Percentiles rank a stretch among this genome's conserved stretches.
phyloP scores from a whole-genome alignment of 2,888 invertebrate species.

The Baccha elongata region DNA sequence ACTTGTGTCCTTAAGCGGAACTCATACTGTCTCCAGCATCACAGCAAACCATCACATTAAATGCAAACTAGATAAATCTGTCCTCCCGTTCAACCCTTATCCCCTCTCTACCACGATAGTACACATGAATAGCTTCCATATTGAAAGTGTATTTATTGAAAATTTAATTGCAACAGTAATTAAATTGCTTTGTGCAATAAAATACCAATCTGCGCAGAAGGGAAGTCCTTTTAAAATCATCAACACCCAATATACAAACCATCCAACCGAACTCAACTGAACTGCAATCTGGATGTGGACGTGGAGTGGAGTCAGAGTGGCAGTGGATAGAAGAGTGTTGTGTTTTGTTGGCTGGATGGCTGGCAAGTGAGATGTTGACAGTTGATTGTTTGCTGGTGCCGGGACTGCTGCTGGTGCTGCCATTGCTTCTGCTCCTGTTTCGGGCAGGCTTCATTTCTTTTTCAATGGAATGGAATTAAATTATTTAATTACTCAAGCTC shows the following conservation, averaged over 20 bases:
- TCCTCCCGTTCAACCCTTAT: neutral
- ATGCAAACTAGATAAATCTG: conserved; percentile 19
- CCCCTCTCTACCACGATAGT: neutral
- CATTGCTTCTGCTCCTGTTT: conserved; percentile 46
- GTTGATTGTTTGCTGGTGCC: conserved; percentile 70
- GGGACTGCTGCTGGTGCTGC: conserved; percentile 44
- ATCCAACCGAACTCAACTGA: conserved; percentile 26
- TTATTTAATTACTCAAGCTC: conserved; percentile 81
- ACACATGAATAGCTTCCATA: conserved; percentile 31
- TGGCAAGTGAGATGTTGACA: conserved; percentile 74
- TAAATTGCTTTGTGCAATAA: conserved; percentile 72
- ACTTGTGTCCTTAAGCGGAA: neutral
- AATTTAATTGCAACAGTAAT: conserved; percentile 70
- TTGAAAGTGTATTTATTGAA: conserved; percentile 62
- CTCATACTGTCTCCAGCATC: neutral
- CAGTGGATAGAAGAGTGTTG: conserved; percentile 16
- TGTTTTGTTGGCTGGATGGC: conserved; percentile 32
- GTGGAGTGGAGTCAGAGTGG: too few species aligned
- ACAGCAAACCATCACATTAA: conserved; percentile 21
- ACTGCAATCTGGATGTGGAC: conserved; percentile 19
- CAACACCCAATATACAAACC: conserved; percentile 44
- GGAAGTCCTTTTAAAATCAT: conserved; percentile 62
- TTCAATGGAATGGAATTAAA: conserved; percentile 75
- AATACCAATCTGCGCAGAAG: conserved; percentile 51
- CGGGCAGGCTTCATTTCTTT: conserved; percentile 73